Evolutionary conservation across 2,888 invertebrate genomes (phyloP), one percentile per base, ranked within the genome.

Genomic region (Eupithecia abbreviata): DNA sequence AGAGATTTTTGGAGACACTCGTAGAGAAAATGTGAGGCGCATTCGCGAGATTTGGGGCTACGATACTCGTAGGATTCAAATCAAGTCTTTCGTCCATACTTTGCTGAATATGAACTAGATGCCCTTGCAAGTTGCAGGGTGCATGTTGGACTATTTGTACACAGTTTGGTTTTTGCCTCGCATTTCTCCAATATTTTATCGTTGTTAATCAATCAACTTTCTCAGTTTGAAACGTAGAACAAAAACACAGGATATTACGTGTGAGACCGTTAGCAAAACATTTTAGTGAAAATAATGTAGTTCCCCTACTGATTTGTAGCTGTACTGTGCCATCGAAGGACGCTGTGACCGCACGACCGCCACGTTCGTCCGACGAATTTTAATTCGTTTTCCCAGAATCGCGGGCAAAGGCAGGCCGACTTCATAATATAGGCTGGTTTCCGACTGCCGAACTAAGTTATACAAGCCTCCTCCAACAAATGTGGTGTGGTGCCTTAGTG

Each of bases 371-470:
- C 78, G 83, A 81, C 86, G 88, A 88, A 89, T 89, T 88, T 88
- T 87, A 91, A 91, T 91, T 88, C 80, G 81, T 84, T 84, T 91
- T 91, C 90, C 84, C 83, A 83, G 91, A 90, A 92, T 80, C 82
- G 82, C 80, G 71, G 71, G 79, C 83, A 85, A 89, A 90, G 87
- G 86, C 78, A 71, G 82, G 89, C 86, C 84, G 84, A 82, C 82
- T 82, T 77, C 83, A 82, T 82, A 80, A 84, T 83, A 79, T 73
- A 78, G 47, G 69, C 18, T 18, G 47, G 69, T 66, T 41, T 66
- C 42, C 67, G 67, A 68, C 45, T 15, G 10, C 45, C 30, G 30
- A 62, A 12, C 30, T 30, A 4, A 30, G 55, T 4, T 49, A 3
- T 13, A 49, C 49, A 30, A 30, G 30, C 30, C 30, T 30, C 30